Conservation (phyloP, 2,888 invertebrate species). For the Phymatocera aterrima region DNA sequence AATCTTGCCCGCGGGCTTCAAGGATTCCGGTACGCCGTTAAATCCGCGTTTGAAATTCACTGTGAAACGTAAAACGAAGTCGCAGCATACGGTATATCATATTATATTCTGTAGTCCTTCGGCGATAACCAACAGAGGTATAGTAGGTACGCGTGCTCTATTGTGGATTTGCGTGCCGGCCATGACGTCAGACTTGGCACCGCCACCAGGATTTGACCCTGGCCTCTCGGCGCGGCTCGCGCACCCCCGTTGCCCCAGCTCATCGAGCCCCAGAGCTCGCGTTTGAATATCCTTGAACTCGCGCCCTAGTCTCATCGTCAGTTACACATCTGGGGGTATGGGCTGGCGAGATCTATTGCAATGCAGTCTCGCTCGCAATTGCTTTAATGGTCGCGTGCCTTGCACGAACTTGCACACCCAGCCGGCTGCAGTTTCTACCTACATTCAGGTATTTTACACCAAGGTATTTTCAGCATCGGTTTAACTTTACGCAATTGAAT, state of each 20-base stretch:
- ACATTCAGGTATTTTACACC: too few species aligned
- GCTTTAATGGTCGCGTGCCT: not conserved
- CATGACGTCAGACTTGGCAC: constrained; percentile 48
- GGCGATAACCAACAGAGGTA: not conserved
- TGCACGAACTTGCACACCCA: not conserved
- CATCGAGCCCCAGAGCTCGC: constrained; percentile 17
- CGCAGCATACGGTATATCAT: not conserved
- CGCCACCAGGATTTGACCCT: constrained; percentile 55
- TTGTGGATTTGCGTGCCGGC: constrained; percentile 38
- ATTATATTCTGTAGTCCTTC: not conserved
- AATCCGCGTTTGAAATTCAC: not conserved
- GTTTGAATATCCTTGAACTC: constrained; percentile 20
- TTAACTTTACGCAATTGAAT: too few species aligned
- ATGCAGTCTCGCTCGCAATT: constrained; percentile 4
- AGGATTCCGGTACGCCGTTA: too few species aligned
- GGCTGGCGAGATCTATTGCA: not conserved
- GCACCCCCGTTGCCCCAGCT: constrained; percentile 31
- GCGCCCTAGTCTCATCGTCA: not conserved
- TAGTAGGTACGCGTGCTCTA: not conserved
- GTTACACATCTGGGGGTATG: not conserved
- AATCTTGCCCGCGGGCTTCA: too few species aligned
- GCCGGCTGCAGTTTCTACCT: too few species aligned
- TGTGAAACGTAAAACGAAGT: not conserved
- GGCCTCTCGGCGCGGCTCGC: constrained; percentile 51
- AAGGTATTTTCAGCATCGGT: too few species aligned